Percentiles rank a stretch among this genome's conserved stretches.
phyloP scores from a whole-genome alignment of 1,140 invertebrate genomes.

The Oryzaephilus surinamensis region DNA sequence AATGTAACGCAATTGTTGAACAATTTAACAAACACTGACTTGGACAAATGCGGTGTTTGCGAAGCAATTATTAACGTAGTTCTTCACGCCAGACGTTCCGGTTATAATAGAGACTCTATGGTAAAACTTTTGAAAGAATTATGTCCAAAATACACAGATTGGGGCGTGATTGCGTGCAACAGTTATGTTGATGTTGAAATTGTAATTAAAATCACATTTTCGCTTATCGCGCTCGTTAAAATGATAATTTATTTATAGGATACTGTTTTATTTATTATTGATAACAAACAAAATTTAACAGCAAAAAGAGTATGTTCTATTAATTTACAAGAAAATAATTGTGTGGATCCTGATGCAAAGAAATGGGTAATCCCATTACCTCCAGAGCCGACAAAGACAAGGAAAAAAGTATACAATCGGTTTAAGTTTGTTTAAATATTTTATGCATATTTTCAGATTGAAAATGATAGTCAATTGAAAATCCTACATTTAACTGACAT shows the following conservation, averaged over 20 bases:
- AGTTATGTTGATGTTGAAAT: conserved; percentile 16
- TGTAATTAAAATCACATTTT: conserved; percentile 6
- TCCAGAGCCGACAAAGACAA: conserved; percentile 2
- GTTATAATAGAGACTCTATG: conserved; percentile 13
- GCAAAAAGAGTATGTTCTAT: conserved; percentile 21
- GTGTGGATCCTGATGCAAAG: conserved; percentile 18
- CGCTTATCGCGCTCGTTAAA: not conserved
- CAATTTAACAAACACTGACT: too few relatives aligned
- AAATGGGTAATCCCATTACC: conserved; percentile 23
- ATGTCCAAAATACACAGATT: conserved; percentile 10
- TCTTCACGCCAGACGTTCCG: too few relatives aligned
- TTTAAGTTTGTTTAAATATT: not conserved
- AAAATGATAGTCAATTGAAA: conserved; percentile 30
- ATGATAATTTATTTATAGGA: conserved; percentile 16
- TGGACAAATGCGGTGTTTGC: too few relatives aligned
- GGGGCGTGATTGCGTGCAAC: conserved; percentile 6
- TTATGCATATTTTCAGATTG: conserved; percentile 5
- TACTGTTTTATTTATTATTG: conserved; percentile 22
- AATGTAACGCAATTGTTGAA: too few relatives aligned
- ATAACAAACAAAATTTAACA: conserved; percentile 23
- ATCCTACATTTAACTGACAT: conserved; percentile 71
- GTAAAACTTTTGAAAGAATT: conserved; percentile 13
- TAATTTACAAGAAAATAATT: conserved; percentile 17
- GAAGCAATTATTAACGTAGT: too few relatives aligned
- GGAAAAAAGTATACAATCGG: not conserved